Conservation (phyloP, 2,888 invertebrate species). For the Serripes groenlandicus region DNA sequence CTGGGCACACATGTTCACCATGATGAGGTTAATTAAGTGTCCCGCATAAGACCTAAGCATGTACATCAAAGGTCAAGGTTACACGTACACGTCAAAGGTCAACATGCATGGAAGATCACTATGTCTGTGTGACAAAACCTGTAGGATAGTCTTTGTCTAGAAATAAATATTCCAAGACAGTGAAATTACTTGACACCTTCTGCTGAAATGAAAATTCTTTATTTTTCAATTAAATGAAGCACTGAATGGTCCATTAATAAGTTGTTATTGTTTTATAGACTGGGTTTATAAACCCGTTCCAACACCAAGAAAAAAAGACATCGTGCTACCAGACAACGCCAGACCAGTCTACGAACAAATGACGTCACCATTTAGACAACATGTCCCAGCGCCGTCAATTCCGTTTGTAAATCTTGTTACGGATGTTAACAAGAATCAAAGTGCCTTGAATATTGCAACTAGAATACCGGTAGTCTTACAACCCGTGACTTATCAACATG, state of each 20-base stretch:
- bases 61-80: too few species aligned
- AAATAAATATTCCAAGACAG: too few species aligned
- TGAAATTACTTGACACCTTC: too few species aligned
- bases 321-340: not conserved
- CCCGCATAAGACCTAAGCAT: too few species aligned
- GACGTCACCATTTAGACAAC: not conserved
- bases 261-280: conserved; percentile 21
- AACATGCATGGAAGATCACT: too few species aligned
- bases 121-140: too few species aligned
- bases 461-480: conserved; percentile 18
- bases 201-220: too few species aligned
- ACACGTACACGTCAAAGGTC: too few species aligned
- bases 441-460: not conserved
- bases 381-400: not conserved
- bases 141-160: too few species aligned
- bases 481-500: not conserved
- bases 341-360: not conserved
- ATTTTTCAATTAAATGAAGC: too few species aligned
- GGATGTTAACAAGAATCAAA: conserved; percentile 13
- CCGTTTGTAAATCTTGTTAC: not conserved
- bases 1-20: too few species aligned
- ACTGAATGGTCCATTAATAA: not conserved
- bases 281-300: conserved; percentile 53
- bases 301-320: not conserved
- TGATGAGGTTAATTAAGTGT: too few species aligned